These are phyloP conservation scores for Peromyscus leucopus DNA, from an alignment of 2,113 vertebrate genomes.

Conservation along the genomic window DNA sequence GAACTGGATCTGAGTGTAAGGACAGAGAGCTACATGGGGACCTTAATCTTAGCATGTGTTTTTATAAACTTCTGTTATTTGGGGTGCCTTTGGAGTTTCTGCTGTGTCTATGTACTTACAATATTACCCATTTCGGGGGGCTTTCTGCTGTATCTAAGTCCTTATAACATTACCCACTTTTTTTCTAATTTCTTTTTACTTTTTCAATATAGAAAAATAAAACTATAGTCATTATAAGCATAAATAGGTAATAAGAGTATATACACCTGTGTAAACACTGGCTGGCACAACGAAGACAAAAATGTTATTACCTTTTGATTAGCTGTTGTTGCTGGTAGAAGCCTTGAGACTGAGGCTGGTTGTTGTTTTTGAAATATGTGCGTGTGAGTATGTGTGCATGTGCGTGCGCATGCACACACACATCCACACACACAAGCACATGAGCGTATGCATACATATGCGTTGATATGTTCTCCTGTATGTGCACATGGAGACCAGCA, in stretches of 20 bases:
- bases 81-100: neutral
- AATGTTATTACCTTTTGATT: neutral
- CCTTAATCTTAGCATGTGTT: neutral
- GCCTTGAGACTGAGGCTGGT: neutral
- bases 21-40: neutral
- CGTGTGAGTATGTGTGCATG: neutral
- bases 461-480: neutral
- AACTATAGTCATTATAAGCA: neutral
- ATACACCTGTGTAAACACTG: neutral
- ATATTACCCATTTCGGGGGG: neutral
- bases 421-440: no score
- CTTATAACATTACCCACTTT: neutral
- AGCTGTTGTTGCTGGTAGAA: neutral
- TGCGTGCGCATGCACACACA: neutral
- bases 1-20: neutral
- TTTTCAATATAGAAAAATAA: slow-evolving; percentile 46
- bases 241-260: neutral
- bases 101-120: neutral
- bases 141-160: neutral
- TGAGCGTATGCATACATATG: neutral
- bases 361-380: neutral
- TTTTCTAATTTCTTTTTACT: neutral
- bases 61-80: neutral
- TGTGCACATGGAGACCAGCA: neutral
- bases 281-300: neutral